Conservation (phyloP, 1,140 invertebrate species). For the Trichonephila inaurata region DNA sequence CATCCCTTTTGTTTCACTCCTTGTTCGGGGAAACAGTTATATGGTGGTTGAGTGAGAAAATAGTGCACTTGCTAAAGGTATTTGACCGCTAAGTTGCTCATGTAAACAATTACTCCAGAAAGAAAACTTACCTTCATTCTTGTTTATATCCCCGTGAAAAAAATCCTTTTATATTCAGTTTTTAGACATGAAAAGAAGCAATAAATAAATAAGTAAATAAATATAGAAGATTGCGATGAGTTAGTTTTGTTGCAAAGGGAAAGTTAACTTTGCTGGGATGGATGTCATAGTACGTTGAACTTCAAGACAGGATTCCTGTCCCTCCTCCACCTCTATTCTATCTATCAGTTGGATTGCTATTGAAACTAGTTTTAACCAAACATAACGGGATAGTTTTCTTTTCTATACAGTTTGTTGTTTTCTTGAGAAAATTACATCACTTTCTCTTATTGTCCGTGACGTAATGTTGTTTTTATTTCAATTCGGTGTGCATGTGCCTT, state of each 20-base stretch:
- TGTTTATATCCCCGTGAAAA: constrained; percentile 57
- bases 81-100: constrained; percentile 66
- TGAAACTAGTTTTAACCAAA: constrained; percentile 67
- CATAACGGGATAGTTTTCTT: constrained; percentile 56
- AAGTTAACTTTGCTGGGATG: neutral
- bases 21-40: constrained; percentile 71
- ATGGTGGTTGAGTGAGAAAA: constrained; percentile 68
- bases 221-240: constrained; percentile 26
- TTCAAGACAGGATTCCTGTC: neutral
- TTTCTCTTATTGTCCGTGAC: constrained; percentile 24
- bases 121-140: constrained; percentile 49
- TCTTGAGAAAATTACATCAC: constrained; percentile 9
- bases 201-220: constrained; percentile 29
- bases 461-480: constrained; percentile 9
- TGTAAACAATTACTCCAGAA: constrained; percentile 68
- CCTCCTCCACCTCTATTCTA: neutral
- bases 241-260: constrained; percentile 39
- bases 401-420: neutral
- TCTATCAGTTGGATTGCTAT: constrained; percentile 42
- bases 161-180: constrained; percentile 59
- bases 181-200: constrained; percentile 46
- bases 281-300: constrained; percentile 51
- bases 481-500: neutral
- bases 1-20: constrained; percentile 70
- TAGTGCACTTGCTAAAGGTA: constrained; percentile 51